Evolutionary conservation across 1,140 invertebrate species (phyloP), one percentile per base, ranked within the genome.

Genomic region (Drosophila ambigua): DNA sequence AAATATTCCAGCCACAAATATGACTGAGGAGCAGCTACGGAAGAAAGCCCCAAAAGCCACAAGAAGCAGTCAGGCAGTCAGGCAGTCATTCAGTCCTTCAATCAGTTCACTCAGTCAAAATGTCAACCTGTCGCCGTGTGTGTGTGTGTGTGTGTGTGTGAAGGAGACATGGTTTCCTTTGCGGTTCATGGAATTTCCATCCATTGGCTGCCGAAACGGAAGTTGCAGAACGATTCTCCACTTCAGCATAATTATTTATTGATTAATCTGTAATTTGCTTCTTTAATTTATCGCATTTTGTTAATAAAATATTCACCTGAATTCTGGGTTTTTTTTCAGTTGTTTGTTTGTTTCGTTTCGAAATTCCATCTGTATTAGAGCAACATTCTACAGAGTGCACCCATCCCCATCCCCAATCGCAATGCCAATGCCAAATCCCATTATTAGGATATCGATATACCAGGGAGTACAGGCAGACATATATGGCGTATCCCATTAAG

Each of bases 201-300:
- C 3, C 9, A 35, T 9, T 35, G 31, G 2, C 8, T 35, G 28
- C 8, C 8, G 2, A 31, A 8, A 8, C 28, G 28, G 31, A 35
- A 35, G 9, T 8, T 9, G 9, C n/a, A 20, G 57, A 58, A 50
- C 13, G 13, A 26, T 43, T 49, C 41, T 49, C 31, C 9, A 35
- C 31, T 35, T 3, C 31, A 9, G 1, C 0, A 1, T 31, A 0
- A 5, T 35, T 49, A 49, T 20, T 55, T 57, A 57, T 57, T 68
- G 39, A 71, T 58, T 71, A 71, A 69, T 71, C 65, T 69, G 52
- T 69, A 71, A 69, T 71, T 71, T n/a, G n/a, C n/a, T 69, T 53
- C 49, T 45, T 45, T 69, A 50, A 69, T 69, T 69, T 39, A 4
- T 39, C 11, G 11, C 35, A 58, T 43, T 24, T 26, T 9, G 35